Evolutionary conservation across 2,888 invertebrate genomes (phyloP).

Genomic region (Drosophila barbarae): DNA sequence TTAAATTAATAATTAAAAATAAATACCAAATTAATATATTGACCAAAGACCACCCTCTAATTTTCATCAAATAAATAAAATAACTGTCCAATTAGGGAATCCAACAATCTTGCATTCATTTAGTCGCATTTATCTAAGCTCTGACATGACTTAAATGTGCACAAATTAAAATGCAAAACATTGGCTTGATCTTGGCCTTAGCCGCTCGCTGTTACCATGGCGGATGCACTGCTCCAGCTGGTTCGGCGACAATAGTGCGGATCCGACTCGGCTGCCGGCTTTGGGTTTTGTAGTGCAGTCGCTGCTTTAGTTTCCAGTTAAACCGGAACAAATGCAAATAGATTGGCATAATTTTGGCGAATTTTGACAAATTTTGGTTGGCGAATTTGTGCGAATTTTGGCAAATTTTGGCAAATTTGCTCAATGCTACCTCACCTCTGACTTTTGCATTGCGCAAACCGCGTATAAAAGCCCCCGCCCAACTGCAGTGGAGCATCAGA

Average conservation of each 20-base stretch:
- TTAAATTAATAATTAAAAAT: neutral
- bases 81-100: constrained; percentile 1
- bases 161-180: constrained; percentile 3
- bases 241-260: constrained; percentile 15
- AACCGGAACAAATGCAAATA: constrained; percentile 33
- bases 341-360: constrained; percentile 10
- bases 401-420: constrained; percentile 5
- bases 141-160: constrained; percentile 13
- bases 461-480: constrained; percentile 15
- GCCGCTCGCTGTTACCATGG: constrained; percentile 7
- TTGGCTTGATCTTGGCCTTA: constrained; percentile 19
- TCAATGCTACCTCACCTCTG: constrained; percentile 15
- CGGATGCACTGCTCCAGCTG: constrained; percentile 22
- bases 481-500: constrained; percentile 19
- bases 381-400: constrained; percentile 5
- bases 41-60: neutral
- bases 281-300: constrained; percentile 13
- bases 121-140: neutral
- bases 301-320: constrained; percentile 26
- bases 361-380: constrained; percentile 7
- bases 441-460: constrained; percentile 16
- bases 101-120: neutral
- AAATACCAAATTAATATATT: neutral
- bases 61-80: too few relatives aligned
- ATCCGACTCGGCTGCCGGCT: neutral